Evolutionary conservation across 2,113 vertebrate species (phyloP).

Genomic region (Hypanus sabinus): DNA sequence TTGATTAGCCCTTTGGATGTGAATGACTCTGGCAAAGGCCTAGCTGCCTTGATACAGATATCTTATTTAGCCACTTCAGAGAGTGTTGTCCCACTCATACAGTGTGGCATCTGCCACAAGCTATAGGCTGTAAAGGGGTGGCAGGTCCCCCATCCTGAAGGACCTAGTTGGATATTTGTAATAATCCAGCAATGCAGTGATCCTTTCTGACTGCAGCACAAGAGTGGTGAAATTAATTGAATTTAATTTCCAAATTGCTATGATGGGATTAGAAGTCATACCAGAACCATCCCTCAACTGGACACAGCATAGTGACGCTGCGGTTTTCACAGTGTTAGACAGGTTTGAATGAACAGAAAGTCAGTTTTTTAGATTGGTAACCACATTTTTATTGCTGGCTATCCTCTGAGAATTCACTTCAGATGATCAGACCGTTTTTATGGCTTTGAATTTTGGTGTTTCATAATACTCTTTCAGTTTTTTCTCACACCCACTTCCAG

Average conservation of each 20-base stretch:
- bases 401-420: neutral
- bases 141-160: neutral
- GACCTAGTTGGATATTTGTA: neutral
- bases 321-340: neutral
- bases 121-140: neutral
- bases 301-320: neutral
- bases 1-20: neutral
- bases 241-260: neutral
- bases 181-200: neutral
- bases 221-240: neutral
- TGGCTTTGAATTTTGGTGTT: neutral
- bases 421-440: neutral
- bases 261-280: neutral
- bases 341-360: neutral
- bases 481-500: neutral
- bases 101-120: neutral
- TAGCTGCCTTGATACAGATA: neutral
- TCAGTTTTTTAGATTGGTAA: neutral
- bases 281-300: neutral
- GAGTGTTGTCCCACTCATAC: neutral
- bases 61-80: neutral
- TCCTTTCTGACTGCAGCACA: neutral
- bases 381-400: neutral
- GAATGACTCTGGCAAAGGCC: neutral
- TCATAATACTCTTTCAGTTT: neutral